These are phyloP conservation scores for Bucco capensis DNA, from an alignment of 2,113 vertebrate species.

Conservation along the genomic window DNA sequence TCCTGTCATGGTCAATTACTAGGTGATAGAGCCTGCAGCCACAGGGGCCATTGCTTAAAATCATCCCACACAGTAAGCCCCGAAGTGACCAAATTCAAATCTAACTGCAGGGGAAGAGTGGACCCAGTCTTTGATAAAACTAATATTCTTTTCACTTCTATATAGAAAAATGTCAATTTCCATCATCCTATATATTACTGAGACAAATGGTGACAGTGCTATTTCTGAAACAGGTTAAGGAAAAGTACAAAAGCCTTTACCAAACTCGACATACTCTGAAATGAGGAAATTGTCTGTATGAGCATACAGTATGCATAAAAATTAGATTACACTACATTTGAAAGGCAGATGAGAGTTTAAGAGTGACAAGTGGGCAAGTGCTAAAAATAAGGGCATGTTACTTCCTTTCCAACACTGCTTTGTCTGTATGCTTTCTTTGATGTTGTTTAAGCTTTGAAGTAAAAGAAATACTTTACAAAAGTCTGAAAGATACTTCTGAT, in stretches of 20 bases:
- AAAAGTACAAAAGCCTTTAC: constrained; percentile 49
- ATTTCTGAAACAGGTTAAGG: constrained; percentile 61
- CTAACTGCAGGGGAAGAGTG: constrained; percentile 33
- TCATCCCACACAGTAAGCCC: constrained; percentile 22
- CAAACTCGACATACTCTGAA: constrained; percentile 24
- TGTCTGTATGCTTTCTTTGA: constrained; percentile 39
- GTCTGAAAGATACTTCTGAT: constrained; percentile 3
- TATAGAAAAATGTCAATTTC: constrained; percentile 55
- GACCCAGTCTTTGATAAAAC: constrained; percentile 44
- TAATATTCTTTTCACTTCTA: constrained; percentile 51
- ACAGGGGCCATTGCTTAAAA: constrained; percentile 48
- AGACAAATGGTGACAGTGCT: constrained; percentile 53
- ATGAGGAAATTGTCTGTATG: constrained; percentile 46
- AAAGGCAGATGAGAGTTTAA: constrained; percentile 64
- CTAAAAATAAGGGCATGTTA: constrained; percentile 61
- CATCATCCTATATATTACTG: not conserved
- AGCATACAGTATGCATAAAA: constrained; percentile 62
- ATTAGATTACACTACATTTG: constrained; percentile 61
- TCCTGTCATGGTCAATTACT: constrained; percentile 69
- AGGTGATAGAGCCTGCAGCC: constrained; percentile 64
- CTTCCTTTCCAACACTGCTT: constrained; percentile 44
- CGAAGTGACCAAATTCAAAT: constrained; percentile 52
- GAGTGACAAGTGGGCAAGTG: constrained; percentile 59
- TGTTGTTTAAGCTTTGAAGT: constrained; percentile 37
- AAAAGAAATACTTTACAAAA: not conserved